These are phyloP conservation scores for Megatriorchis doriae DNA, from an alignment of 2,113 vertebrate species.

Conservation along the genomic window DNA sequence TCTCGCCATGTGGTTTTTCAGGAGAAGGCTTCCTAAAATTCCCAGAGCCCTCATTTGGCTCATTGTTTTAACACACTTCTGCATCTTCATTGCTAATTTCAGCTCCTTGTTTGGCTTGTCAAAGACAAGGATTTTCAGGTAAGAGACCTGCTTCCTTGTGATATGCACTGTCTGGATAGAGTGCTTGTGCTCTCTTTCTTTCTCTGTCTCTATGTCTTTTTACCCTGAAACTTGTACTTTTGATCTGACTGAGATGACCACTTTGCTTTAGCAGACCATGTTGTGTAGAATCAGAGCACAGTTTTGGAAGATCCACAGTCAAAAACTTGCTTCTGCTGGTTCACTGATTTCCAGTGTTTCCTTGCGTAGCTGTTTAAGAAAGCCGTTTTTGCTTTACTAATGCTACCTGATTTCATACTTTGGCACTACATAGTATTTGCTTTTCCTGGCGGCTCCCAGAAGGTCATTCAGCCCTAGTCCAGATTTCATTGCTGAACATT, in stretches of 20 bases:
- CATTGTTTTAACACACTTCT: neutral
- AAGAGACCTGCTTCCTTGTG: neutral
- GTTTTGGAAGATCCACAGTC: neutral
- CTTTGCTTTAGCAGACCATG: neutral
- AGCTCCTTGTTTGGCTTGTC: neutral
- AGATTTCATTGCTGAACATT: neutral
- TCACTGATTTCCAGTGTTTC: accelerated
- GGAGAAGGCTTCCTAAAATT: neutral
- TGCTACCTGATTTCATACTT: neutral
- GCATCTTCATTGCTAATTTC: neutral
- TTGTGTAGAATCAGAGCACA: neutral
- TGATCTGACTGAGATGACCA: neutral
- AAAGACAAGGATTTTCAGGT: neutral
- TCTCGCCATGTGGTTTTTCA: neutral
- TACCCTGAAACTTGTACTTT: neutral
- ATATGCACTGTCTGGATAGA: neutral
- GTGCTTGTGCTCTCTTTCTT: neutral
- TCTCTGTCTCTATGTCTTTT: neutral
- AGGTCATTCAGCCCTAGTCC: neutral
- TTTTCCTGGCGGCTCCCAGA: neutral
- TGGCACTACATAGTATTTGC: neutral
- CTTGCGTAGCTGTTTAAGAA: neutral
- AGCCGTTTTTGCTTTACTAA: neutral
- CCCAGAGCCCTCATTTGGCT: neutral
- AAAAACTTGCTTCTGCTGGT: neutral